Base-by-base conservation (phyloP, 2,888 invertebrate genomes). In the Acanthosepion esculentum region DNA sequence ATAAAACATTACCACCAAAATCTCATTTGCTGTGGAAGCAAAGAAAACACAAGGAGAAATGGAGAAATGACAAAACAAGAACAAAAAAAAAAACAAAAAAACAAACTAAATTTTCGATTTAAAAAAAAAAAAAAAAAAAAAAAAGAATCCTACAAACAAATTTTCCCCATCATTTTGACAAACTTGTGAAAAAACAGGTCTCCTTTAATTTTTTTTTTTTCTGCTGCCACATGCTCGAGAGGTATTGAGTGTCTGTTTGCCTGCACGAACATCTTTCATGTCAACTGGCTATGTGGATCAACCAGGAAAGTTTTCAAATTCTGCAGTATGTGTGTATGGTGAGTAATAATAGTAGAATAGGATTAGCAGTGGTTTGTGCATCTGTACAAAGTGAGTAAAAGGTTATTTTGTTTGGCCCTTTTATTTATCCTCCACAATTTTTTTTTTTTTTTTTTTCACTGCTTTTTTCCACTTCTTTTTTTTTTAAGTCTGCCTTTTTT, bases 361-460 rank as follows among this genome's bases (percentile, higher is more conserved):
- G n/a, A n/a, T 78, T 78, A n/a, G 78, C 78, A 78, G 78, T n/a
- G 78, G n/a, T 78, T 78, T n/a, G 78, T 78, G 78, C 78, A 78
- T 78, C 78, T 78, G 78, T 78, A 78, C 78, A 78, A 78, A 78
- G 78, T 78, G 78, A 78, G 78, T 41, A 23, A 33, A 78, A 12
- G n/a, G n/a, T 78, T n/a, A 78, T 78, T 78, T 78, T 26, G 20
- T 64, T 78, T 78, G n/a, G n/a, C n/a, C 78, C 78, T 33, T 78
- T 78, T 78, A 33, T 78, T 33, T 29, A 29, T 78, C 29, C 78
- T 78, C 78, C 78, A 23, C 78, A 33, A 5, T 78, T 78, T 78
- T 78, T n/a, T 78, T 78, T 78, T 8, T 78, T 78, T 78, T n/a
- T 78, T 33, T 33, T 12, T 78, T 64, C 29, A 26, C 26, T 64